Conservation (phyloP, 2,113 vertebrate species). For the Gallinago paraguaiae region DNA sequence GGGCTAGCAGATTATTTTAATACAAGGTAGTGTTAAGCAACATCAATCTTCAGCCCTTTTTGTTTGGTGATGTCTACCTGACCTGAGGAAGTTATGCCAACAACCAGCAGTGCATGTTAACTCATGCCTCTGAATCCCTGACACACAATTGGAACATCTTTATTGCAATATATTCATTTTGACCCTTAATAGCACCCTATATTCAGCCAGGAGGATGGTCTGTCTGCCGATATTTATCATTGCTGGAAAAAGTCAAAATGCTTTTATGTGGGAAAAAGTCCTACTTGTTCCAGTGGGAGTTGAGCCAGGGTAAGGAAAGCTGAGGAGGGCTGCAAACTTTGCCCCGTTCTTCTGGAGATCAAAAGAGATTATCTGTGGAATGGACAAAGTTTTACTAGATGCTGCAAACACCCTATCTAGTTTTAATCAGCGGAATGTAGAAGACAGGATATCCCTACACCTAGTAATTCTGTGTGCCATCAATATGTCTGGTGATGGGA, state of each 20-base stretch:
- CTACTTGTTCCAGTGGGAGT: background rate
- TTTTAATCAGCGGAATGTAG: background rate
- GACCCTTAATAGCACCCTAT: background rate
- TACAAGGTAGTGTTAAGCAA: background rate
- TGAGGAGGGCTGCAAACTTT: background rate
- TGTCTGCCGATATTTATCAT: background rate
- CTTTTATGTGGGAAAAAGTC: background rate
- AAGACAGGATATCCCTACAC: background rate
- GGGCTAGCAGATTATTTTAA: background rate
- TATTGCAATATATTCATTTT: background rate
- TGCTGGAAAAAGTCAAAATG: background rate
- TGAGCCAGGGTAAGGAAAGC: background rate
- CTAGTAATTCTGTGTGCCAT: background rate
- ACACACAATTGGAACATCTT: background rate
- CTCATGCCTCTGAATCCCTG: background rate
- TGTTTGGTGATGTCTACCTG: background rate
- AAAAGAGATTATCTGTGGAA: background rate
- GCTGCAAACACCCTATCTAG: background rate
- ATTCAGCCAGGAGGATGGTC: background rate
- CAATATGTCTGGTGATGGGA: background rate
- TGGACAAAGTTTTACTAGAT: background rate
- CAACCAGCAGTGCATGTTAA: background rate
- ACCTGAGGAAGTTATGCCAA: background rate
- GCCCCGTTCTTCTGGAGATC: background rate
- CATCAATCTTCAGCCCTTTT: background rate